Evolutionary conservation across 2,888 invertebrate genomes (phyloP).

Genomic region (Lydus trimaculatus): DNA sequence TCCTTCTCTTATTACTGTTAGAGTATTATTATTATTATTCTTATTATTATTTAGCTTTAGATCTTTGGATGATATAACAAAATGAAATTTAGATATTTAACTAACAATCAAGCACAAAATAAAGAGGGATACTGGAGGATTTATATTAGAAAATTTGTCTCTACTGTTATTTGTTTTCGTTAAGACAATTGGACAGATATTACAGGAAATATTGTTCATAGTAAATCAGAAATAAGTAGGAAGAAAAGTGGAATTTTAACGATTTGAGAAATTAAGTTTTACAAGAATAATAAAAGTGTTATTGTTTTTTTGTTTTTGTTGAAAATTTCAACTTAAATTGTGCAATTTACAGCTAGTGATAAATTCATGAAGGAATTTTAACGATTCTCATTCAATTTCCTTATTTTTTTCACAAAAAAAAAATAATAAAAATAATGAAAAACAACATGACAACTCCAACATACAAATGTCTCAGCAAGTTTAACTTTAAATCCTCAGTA

Average conservation of each 20-base stretch:
- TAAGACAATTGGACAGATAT: background rate
- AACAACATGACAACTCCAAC: too few species aligned
- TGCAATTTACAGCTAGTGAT: background rate
- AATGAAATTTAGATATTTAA: background rate
- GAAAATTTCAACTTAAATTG: background rate
- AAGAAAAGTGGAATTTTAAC: background rate
- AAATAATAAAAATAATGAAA: background rate
- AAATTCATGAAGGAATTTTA: background rate
- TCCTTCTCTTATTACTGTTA: background rate
- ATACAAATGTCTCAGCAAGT: background rate
- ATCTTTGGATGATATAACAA: background rate
- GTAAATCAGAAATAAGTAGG: too few species aligned
- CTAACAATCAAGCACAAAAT: too few species aligned
- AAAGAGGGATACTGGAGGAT: background rate
- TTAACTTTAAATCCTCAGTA: background rate
- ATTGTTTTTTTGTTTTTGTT: background rate
- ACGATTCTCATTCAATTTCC: background rate
- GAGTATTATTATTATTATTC: background rate
- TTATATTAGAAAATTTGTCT: background rate
- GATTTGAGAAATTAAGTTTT: background rate
- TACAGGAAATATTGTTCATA: background rate
- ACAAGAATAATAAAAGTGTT: background rate
- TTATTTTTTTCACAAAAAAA: background rate
- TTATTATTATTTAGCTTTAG: background rate
- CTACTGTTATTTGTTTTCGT: background rate